Evolutionary conservation across 2,113 vertebrate genomes (phyloP), one percentile per base, ranked within the genome.

Genomic region (Bombycilla garrulus): DNA sequence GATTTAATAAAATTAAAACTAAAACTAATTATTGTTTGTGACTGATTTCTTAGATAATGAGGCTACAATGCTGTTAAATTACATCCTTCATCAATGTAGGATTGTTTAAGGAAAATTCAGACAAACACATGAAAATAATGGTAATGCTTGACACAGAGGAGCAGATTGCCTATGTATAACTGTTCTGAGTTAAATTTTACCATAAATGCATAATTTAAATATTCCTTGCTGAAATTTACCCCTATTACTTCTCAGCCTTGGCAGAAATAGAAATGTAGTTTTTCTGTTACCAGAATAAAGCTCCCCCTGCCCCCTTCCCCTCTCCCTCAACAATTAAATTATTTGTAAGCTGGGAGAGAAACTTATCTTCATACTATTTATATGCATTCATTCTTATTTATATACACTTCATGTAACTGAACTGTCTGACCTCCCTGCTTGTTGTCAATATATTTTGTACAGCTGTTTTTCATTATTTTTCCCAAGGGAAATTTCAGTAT

Each of bases 301-400:
- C 0, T 14, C 38, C 3, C 8, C 4, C 18, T 12, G 3, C n/a
- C 15, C 26, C 33, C 8, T 28, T 5, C 17, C 33, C 26, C 4
- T 11, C 17, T 25, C 26, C 4, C 11, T 7, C 5, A 2, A 4
- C 44, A 44, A 33, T 17, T 35, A 50, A 73, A 45, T 53, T 71
- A 3, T n/a, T 54, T 51, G 16, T 44, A 83, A 90, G 23, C 1
- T 22, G 6, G 17, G 6, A 6, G 3, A 86, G 10, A 73, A 25
- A 53, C 10, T 44, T 65, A 23, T 15, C 26, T 91, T 64, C 5
- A 22, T 70, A 79, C 21, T 50, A 58, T 22, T 79, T 85, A 40
- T 36, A 71, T 44, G 15, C n/a, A 42, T 93, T 66, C 6, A 19
- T 69, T 81, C 25, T 62, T 67, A 54, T 23, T 74, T 74, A 45